These are phyloP conservation scores for Spicauda simplicius DNA, from an alignment of 2,888 invertebrate genomes.

Conservation along the genomic window DNA sequence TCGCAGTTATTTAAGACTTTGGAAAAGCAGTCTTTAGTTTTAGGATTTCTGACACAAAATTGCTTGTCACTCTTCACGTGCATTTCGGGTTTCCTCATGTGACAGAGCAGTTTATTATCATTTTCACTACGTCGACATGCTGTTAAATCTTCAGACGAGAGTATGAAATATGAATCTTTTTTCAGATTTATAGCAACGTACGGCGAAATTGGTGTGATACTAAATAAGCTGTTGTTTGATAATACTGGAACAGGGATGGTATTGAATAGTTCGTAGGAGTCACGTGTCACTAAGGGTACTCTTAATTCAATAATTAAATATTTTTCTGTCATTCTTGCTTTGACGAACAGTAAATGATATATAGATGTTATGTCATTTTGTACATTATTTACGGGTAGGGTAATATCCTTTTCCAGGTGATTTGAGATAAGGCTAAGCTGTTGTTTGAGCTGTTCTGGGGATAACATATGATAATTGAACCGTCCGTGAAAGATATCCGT, in stretches of 20 bases:
- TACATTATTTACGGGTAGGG: conserved; percentile 16
- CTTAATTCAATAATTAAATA: conserved; percentile 38
- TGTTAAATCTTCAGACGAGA: conserved; percentile 7
- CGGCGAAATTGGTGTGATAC: conserved; percentile 2
- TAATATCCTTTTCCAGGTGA: conserved; percentile 8
- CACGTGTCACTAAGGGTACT: conserved; percentile 29
- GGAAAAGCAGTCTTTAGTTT: conserved; percentile 4
- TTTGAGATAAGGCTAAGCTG: background rate
- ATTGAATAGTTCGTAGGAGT: conserved; percentile 19
- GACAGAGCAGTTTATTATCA: background rate
- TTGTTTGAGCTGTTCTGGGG: conserved; percentile 14
- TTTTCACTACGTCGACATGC: conserved; percentile 7
- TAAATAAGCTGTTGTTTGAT: conserved; percentile 2
- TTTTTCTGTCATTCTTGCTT: conserved; percentile 35
- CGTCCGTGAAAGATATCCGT: conserved; percentile 11
- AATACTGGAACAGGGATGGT: conserved; percentile 1
- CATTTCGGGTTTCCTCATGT: conserved; percentile 10
- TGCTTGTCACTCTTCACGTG: conserved; percentile 6
- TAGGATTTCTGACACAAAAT: conserved; percentile 8
- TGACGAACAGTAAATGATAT: conserved; percentile 33
- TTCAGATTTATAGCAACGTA: conserved; percentile 7
- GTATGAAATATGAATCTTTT: conserved; percentile 10
- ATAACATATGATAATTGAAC: conserved; percentile 5
- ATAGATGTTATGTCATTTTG: conserved; percentile 9
- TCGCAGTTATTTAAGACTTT: conserved; percentile 4